These are phyloP conservation scores for Pogonomyrmex californicus DNA, from an alignment of 1,140 invertebrate species.

Conservation along the genomic window DNA sequence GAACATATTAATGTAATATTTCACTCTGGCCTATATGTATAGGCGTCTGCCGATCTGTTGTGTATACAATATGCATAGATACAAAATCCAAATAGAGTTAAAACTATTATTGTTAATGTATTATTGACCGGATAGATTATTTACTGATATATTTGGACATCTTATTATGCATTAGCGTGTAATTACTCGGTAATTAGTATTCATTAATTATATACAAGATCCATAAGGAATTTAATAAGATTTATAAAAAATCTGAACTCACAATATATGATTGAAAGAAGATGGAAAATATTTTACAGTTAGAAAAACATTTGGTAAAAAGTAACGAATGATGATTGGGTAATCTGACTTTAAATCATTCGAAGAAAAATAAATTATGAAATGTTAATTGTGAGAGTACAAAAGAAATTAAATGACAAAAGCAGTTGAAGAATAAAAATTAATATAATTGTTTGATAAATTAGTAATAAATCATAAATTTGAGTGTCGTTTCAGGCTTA, in stretches of 20 bases:
- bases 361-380: neutral
- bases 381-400: no score
- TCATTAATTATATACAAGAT: neutral
- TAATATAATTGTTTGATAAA: no score
- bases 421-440: no score
- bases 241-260: neutral
- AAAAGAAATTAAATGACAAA: no score
- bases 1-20: constrained; percentile 3
- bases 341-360: neutral
- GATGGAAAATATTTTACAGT: neutral
- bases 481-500: no score
- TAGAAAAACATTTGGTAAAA: neutral
- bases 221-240: neutral
- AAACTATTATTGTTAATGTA: neutral
- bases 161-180: neutral
- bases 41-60: neutral
- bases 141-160: neutral
- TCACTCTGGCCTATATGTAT: neutral
- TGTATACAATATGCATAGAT: neutral
- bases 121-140: neutral
- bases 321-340: neutral
- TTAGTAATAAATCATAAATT: no score
- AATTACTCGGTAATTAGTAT: neutral
- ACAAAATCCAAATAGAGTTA: neutral
- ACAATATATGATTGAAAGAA: neutral